phyloP scores from a whole-genome alignment of 2,797 vertebrate species.

The Acanthurus lineatus region DNA sequence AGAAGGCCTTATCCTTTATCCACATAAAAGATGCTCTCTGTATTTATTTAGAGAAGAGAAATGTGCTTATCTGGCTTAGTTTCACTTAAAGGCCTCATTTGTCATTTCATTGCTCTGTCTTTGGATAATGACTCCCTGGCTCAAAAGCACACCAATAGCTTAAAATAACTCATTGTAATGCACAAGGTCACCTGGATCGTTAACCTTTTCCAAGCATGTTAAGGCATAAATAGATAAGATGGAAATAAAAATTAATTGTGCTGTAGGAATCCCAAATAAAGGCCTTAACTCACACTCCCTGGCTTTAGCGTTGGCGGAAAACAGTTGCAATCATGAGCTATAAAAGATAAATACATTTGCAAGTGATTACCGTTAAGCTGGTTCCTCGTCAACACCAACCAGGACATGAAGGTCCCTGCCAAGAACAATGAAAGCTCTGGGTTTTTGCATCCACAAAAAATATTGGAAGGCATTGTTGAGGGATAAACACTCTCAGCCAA shows the following conservation, averaged over 20 bases:
- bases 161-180: conserved; percentile 68
- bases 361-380: conserved; percentile 76
- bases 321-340: conserved; percentile 68
- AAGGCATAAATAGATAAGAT: conserved; percentile 56
- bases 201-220: conserved; percentile 48
- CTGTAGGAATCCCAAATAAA: conserved; percentile 56
- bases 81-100: conserved; percentile 72
- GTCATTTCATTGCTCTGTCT: conserved; percentile 57
- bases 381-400: conserved; percentile 77
- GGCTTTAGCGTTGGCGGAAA: conserved; percentile 56
- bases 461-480: conserved; percentile 81
- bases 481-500: conserved; percentile 81
- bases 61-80: conserved; percentile 80
- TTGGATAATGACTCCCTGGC: conserved; percentile 62
- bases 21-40: conserved; percentile 63
- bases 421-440: conserved; percentile 82
- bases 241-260: conserved; percentile 51
- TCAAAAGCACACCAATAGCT: conserved; percentile 62
- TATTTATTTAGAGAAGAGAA: conserved; percentile 70
- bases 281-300: conserved; percentile 47
- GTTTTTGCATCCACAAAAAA: conserved; percentile 82
- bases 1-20: conserved; percentile 67
- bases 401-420: conserved; percentile 72
- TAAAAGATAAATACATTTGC: conserved; percentile 83
- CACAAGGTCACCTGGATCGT: conserved; percentile 56